These are phyloP conservation scores for Tragopan temminckii DNA, from an alignment of 2,797 vertebrate species.

Conservation along the genomic window DNA sequence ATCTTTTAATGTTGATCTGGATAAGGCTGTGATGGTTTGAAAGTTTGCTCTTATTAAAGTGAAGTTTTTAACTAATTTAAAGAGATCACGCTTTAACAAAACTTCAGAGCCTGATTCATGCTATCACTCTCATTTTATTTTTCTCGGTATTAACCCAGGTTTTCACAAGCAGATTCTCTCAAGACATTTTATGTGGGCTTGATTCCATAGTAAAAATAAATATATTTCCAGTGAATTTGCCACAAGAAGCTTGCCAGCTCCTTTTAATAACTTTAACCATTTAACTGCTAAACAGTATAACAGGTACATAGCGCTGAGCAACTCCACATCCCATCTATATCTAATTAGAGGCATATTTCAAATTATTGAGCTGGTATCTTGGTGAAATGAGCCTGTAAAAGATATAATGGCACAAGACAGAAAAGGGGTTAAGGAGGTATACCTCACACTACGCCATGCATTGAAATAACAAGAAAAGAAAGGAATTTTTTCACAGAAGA, in stretches of 20 bases:
- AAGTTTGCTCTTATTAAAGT: constrained; percentile 39
- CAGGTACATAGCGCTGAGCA: not conserved
- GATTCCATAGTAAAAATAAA: constrained; percentile 47
- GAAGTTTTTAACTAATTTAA: constrained; percentile 32
- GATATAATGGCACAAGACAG: not conserved
- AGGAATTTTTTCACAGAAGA: not conserved
- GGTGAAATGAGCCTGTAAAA: not conserved
- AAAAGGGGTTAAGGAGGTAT: not conserved
- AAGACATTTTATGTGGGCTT: constrained; percentile 24
- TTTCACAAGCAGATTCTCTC: constrained; percentile 54
- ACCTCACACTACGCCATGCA: not conserved
- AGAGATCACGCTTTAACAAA: constrained; percentile 41
- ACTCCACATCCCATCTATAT: accelerated
- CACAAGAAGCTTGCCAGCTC: not conserved
- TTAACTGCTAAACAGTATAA: not conserved
- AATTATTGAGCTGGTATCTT: not conserved
- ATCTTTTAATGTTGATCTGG: constrained; percentile 48
- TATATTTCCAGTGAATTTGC: constrained; percentile 49
- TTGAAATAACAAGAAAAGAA: not conserved
- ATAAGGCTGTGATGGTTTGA: constrained; percentile 38
- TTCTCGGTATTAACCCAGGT: constrained; percentile 17
- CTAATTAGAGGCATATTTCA: not conserved
- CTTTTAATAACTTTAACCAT: constrained; percentile 18
- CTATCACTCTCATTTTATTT: constrained; percentile 46
- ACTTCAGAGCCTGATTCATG: not conserved